Evolutionary conservation across 2,113 vertebrate genomes (phyloP), one percentile per base, ranked within the genome.

Genomic region (Chaetodon trifascialis): DNA sequence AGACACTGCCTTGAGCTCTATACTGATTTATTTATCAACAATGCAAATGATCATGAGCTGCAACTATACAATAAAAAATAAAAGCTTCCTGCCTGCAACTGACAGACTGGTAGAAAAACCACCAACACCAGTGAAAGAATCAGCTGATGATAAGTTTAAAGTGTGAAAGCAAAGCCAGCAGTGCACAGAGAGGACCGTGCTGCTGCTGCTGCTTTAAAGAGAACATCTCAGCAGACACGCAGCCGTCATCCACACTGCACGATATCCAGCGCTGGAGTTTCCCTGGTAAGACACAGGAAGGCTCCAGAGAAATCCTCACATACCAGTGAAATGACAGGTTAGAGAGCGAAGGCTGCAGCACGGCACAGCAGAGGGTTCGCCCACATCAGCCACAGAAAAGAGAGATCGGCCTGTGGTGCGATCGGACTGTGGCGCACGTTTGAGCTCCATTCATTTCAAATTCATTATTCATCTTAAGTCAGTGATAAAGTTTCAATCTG

Each of bases 311-410:
- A 77, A 55, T 60, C 34, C 34, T 42, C 51, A 68, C 80, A 80
- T 62, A 21, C 30, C 40, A n/a, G 42, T 36, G 34, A 73, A 69
- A 84, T 73, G 65, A 68, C 65, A 47, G 59, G 55, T 66, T 76
- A 42, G 47, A 7, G 36, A n/a, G 2, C 1, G 4, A 11, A 52
- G 19, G 68, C 64, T 47, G 42, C 47, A 68, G 59, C 7, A 30
- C 21, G 60, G 14, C 0, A 21, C 17, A 56, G 46, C 36, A 30
- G 40, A 16, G 5, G 62, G 10, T 38, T 49, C 14, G 7, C 38
- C n/a, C 10, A 11, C 2, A 23, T 23, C 6, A 62, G 34, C 25
- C 23, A 21, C 11, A 71, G 23, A 15, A 25, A 21, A 23, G 0
- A 16, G 6, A 1, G 16, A 74, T 54, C n/a, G 38, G 1, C 54